Evolutionary conservation across 2,888 invertebrate genomes (phyloP).

Genomic region (Trypoxylon attenuatum): DNA sequence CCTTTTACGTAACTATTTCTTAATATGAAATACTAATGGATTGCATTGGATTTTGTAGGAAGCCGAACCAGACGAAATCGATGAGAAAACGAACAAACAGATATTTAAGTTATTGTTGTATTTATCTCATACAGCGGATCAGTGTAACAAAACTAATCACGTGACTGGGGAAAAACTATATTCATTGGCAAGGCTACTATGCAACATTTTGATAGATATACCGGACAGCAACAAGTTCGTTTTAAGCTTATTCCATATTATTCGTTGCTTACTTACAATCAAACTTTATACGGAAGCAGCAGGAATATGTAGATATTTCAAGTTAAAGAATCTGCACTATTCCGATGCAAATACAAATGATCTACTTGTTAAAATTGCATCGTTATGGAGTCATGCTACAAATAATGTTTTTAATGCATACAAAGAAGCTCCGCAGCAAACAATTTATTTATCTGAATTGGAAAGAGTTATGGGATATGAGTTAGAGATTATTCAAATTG

Average conservation of each 20-base stretch:
- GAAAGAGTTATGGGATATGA: too few species aligned
- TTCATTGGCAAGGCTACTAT: conserved; percentile 48
- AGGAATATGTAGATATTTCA: conserved; percentile 48
- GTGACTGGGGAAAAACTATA: conserved; percentile 47
- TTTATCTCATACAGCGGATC: conserved; percentile 55
- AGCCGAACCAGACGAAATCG: conserved; percentile 42
- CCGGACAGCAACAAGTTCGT: conserved; percentile 55
- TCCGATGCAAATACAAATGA: conserved; percentile 10
- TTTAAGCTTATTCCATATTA: conserved; percentile 62
- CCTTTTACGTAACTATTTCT: neutral
- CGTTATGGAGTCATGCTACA: conserved; percentile 49
- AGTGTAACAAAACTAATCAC: conserved; percentile 41
- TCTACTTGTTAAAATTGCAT: conserved; percentile 38
- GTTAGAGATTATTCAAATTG: conserved; percentile 26
- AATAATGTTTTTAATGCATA: conserved; percentile 19
- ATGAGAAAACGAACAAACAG: conserved; percentile 36
- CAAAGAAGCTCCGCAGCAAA: conserved; percentile 4
- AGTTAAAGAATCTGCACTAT: conserved; percentile 4
- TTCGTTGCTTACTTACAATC: conserved; percentile 54
- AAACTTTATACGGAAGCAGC: conserved; percentile 55
- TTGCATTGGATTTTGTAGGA: neutral
- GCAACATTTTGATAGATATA: conserved; percentile 45
- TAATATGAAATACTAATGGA: neutral
- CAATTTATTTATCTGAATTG: too few species aligned
- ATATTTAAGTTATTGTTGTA: conserved; percentile 59